Percentiles rank a stretch among this genome's conserved stretches.
These are phyloP conservation scores for Staurois parvus DNA, from an alignment of 2,797 vertebrate genomes.

Conservation along the genomic window DNA sequence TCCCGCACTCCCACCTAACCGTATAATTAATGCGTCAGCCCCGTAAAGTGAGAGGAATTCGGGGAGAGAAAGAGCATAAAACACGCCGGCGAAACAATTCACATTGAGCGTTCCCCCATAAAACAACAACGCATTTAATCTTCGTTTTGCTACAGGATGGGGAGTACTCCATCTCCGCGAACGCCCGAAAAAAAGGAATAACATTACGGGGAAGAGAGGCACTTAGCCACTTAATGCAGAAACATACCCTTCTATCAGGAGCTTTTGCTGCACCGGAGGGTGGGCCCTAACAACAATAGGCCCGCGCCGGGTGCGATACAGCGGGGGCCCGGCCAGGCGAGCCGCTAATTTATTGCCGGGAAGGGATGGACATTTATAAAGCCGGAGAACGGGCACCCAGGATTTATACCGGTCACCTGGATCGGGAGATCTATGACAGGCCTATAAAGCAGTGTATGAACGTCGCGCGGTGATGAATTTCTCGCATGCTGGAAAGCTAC, in stretches of 20 bases:
- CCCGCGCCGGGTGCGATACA: constrained; percentile 28
- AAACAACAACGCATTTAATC: constrained; percentile 36
- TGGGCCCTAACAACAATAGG: constrained; percentile 24
- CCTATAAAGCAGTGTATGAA: constrained; percentile 3
- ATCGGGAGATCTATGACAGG: constrained; percentile 24
- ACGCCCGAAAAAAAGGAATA: constrained; percentile 19
- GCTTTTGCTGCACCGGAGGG: neutral
- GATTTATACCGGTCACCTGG: constrained; percentile 51
- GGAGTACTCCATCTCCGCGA: constrained; percentile 6
- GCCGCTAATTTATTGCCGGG: constrained; percentile 20
- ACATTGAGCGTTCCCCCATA: constrained; percentile 4
- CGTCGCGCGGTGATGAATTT: constrained; percentile 13
- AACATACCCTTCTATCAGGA: constrained; percentile 19
- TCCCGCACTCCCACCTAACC: neutral
- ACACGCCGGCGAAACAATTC: neutral
- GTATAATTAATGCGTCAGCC: constrained; percentile 18
- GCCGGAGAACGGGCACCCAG: constrained; percentile 6
- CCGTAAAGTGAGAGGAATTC: constrained; percentile 7
- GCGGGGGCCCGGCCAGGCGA: neutral
- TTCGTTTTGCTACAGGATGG: constrained; percentile 24
- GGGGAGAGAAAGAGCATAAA: constrained; percentile 17
- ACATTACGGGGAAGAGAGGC: neutral
- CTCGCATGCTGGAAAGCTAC: constrained; percentile 19
- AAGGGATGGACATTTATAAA: constrained; percentile 29
- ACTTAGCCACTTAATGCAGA: constrained; percentile 23